These are phyloP conservation scores for Eupleurogrammus muticus DNA, from an alignment of 2,797 vertebrate species.

Conservation along the genomic window DNA sequence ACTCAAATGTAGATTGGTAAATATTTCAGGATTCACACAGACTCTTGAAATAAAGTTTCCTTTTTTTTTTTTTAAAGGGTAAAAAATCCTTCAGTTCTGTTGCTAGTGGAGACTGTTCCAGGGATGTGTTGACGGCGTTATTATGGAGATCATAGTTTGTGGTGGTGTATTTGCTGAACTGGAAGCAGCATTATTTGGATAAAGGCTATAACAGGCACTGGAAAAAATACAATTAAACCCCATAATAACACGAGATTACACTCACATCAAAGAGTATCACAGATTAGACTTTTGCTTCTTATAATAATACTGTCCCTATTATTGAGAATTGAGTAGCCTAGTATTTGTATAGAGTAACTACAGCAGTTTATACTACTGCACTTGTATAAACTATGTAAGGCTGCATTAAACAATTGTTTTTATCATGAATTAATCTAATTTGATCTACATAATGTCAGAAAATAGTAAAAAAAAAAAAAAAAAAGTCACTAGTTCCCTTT, in stretches of 20 bases:
- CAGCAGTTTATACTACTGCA: slow-evolving; percentile 3
- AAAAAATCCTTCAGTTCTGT: slow-evolving; percentile 1
- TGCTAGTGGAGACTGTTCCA: slow-evolving; percentile 1
- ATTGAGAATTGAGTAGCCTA: background rate
- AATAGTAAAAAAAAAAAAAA: no score
- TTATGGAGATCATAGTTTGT: background rate
- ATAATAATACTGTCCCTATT: background rate
- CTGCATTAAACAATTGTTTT: no score
- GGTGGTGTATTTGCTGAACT: background rate
- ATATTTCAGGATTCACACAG: slow-evolving; percentile 3
- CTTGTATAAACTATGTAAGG: background rate
- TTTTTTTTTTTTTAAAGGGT: no score
- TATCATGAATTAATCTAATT: no score
- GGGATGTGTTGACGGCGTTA: background rate
- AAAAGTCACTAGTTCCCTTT: no score
- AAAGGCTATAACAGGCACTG: background rate
- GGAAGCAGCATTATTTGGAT: background rate
- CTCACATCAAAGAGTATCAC: slow-evolving; percentile 9
- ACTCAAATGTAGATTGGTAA: slow-evolving; percentile 48
- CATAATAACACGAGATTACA: slow-evolving; percentile 2
- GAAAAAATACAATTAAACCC: slow-evolving; percentile 12
- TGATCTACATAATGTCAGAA: no score
- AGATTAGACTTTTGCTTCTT: background rate
- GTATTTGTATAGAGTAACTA: background rate
- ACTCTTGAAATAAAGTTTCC: slow-evolving; percentile 2